phyloP scores from a whole-genome alignment of 1,140 invertebrate species.

The Antheraea mylitta region DNA sequence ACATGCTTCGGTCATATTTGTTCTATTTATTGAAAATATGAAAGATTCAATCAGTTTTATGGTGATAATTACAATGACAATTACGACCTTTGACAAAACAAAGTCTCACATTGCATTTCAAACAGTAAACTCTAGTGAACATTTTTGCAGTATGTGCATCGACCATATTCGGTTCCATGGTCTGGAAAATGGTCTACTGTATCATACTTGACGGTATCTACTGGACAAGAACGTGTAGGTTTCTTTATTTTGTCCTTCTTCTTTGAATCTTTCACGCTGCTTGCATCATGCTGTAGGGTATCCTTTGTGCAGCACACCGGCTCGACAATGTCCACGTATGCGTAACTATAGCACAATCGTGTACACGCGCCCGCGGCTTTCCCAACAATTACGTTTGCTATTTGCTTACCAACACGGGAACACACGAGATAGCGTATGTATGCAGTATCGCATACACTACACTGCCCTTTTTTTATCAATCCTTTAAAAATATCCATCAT shows the following conservation, averaged over 20 bases:
- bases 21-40: conserved; percentile 11
- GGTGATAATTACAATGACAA: conserved; percentile 7
- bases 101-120: conserved; percentile 7
- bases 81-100: no score
- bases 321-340: no score
- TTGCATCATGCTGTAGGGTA: no score
- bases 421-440: no score
- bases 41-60: conserved; percentile 11
- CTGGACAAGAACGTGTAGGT: no score
- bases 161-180: conserved; percentile 2
- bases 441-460: background rate
- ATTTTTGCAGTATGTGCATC: conserved; percentile 8
- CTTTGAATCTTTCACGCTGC: background rate
- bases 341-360: no score
- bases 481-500: conserved; percentile 10
- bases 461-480: background rate
- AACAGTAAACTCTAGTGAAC: conserved; percentile 9
- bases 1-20: no score
- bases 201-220: background rate
- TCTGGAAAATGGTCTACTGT: conserved; percentile 13
- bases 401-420: no score
- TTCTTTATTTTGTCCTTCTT: conserved; percentile 9
- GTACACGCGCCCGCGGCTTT: no score
- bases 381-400: no score
- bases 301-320: no score